Conservation (phyloP, 2,888 invertebrate species). For the Dendrolimus houi region DNA sequence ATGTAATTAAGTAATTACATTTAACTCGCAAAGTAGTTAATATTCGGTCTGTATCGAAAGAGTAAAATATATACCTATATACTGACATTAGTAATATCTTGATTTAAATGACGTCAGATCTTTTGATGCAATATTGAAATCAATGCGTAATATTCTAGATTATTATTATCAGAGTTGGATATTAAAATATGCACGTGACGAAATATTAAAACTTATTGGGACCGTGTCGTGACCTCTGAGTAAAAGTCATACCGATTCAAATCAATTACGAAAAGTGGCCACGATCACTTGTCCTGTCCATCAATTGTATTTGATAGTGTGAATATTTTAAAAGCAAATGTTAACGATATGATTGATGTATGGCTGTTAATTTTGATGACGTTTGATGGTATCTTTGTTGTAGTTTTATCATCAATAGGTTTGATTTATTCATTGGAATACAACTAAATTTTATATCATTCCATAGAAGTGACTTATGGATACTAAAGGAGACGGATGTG, state of each 20-base stretch:
- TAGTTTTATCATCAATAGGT: neutral
- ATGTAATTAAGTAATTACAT: too few relatives aligned
- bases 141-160: too few relatives aligned
- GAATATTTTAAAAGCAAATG: conserved; percentile 13
- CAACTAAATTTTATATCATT: too few relatives aligned
- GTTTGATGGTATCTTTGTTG: neutral
- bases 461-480: too few relatives aligned
- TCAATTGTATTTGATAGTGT: conserved; percentile 20
- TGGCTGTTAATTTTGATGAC: neutral
- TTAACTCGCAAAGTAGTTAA: too few relatives aligned
- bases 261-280: conserved; percentile 39
- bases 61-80: too few relatives aligned
- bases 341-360: conserved; percentile 9
- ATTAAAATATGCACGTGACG: neutral
- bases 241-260: conserved; percentile 28
- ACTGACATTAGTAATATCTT: too few relatives aligned
- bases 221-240: conserved; percentile 21
- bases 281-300: conserved; percentile 25
- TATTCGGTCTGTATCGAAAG: too few relatives aligned
- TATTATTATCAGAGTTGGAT: neutral
- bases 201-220: conserved; percentile 2
- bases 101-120: too few relatives aligned
- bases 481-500: too few relatives aligned
- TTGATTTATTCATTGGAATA: too few relatives aligned
- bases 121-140: too few relatives aligned